Percentiles rank a stretch among this genome's conserved stretches.
These are phyloP conservation scores for Phataginus tetradactyla DNA, from an alignment of 2,797 vertebrate genomes.

Conservation along the genomic window DNA sequence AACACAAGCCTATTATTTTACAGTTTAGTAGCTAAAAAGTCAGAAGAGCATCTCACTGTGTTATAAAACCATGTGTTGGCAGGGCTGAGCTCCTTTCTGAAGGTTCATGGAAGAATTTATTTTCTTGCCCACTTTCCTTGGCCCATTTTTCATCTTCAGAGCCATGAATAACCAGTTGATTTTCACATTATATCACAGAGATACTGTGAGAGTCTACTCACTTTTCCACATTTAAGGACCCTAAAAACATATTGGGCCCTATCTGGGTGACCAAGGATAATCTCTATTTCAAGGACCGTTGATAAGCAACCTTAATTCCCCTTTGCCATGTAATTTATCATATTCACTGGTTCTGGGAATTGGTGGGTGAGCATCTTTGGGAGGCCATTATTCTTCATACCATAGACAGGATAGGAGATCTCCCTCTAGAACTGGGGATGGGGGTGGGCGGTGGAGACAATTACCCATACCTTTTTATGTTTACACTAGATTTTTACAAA, in stretches of 20 bases:
- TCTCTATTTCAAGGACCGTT: not conserved
- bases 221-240: not conserved
- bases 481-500: not conserved
- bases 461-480: not conserved
- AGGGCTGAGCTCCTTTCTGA: not conserved
- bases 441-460: not conserved
- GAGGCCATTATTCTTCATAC: not conserved
- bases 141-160: not conserved
- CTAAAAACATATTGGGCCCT: no score
- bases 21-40: not conserved
- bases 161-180: not conserved
- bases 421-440: not conserved
- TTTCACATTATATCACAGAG: not conserved
- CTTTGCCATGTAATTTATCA: not conserved
- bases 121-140: not conserved
- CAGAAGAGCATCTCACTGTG: not conserved
- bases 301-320: not conserved
- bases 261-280: not conserved
- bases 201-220: not conserved
- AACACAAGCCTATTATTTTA: not conserved
- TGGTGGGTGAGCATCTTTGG: not conserved
- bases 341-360: not conserved
- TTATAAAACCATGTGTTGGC: not conserved
- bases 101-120: not conserved
- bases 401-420: not conserved